phyloP scores from a whole-genome alignment of 2,888 invertebrate genomes.

The Phanerotoma sp. region DNA sequence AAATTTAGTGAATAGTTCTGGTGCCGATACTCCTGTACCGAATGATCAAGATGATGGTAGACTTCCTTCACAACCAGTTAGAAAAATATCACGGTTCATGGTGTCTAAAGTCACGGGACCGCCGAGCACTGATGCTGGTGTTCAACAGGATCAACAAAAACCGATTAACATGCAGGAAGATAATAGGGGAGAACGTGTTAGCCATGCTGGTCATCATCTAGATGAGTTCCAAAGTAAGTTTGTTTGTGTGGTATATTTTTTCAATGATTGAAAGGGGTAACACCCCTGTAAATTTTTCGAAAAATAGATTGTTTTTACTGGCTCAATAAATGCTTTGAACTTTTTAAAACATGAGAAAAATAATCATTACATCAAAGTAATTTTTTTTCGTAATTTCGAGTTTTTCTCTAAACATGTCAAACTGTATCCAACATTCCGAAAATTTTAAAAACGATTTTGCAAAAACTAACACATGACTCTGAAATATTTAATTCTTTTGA shows the following conservation, averaged over 20 bases:
- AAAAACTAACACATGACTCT: too few relatives aligned
- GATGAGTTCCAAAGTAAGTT: constrained; percentile 42
- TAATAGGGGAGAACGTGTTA: constrained; percentile 25
- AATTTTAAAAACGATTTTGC: too few relatives aligned
- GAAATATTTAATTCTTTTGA: too few relatives aligned
- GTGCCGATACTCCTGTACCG: constrained; percentile 42
- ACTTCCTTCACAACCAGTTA: constrained; percentile 58
- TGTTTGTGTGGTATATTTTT: neutral
- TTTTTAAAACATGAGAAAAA: too few relatives aligned
- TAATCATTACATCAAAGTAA: too few relatives aligned
- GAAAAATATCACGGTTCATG: constrained; percentile 80
- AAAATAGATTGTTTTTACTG: neutral
- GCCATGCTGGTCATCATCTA: constrained; percentile 30
- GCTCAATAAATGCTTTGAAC: too few relatives aligned
- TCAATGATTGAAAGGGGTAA: neutral
- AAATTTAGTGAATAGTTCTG: constrained; percentile 42
- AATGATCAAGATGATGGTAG: constrained; percentile 43
- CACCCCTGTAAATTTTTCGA: too few relatives aligned
- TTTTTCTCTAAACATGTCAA: too few relatives aligned
- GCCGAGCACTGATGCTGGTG: constrained; percentile 36
- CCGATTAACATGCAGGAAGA: constrained; percentile 33
- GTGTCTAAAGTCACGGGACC: constrained; percentile 61
- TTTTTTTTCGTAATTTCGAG: too few relatives aligned
- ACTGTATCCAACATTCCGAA: too few relatives aligned
- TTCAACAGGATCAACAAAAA: constrained; percentile 28